phyloP scores from a whole-genome alignment of 2,113 vertebrate genomes.

The Sylvilagus bachmani region DNA sequence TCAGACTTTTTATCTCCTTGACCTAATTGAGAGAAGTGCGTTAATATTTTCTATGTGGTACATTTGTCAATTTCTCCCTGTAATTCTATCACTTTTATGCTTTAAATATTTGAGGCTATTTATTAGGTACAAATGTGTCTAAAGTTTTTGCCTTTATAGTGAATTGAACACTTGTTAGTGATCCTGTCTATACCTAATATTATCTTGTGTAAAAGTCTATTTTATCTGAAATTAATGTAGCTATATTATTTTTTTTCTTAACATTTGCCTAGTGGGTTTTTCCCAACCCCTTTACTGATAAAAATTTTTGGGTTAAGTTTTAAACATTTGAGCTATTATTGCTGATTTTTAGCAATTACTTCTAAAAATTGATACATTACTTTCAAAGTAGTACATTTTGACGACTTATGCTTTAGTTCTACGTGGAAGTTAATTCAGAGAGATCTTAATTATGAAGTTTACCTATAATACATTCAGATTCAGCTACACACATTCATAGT shows the following conservation, averaged over 20 bases:
- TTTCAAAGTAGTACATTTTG: constrained; percentile 48
- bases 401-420: constrained; percentile 44
- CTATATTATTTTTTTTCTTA: constrained; percentile 8
- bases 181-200: not conserved
- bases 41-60: not conserved
- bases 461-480: not conserved
- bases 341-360: constrained; percentile 24
- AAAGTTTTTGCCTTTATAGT: not conserved
- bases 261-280: not conserved
- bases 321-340: constrained; percentile 40
- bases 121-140: constrained; percentile 14
- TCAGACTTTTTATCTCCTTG: constrained; percentile 13
- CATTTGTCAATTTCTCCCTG: not conserved
- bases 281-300: not conserved
- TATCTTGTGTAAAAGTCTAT: constrained; percentile 14
- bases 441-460: constrained; percentile 16
- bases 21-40: constrained; percentile 11
- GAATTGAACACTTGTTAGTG: constrained; percentile 27
- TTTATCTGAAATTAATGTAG: constrained; percentile 34
- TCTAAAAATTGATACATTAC: constrained; percentile 30
- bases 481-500: not conserved
- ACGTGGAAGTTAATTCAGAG: constrained; percentile 35
- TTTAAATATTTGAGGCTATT: not conserved
- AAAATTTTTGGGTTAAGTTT: not conserved
- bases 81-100: not conserved